A percentile compares a stretch with the other conserved stretches of the same genome.
Evolutionary conservation across 2,113 vertebrate genomes (phyloP).

Genomic region (Delphinapterus leucas): DNA sequence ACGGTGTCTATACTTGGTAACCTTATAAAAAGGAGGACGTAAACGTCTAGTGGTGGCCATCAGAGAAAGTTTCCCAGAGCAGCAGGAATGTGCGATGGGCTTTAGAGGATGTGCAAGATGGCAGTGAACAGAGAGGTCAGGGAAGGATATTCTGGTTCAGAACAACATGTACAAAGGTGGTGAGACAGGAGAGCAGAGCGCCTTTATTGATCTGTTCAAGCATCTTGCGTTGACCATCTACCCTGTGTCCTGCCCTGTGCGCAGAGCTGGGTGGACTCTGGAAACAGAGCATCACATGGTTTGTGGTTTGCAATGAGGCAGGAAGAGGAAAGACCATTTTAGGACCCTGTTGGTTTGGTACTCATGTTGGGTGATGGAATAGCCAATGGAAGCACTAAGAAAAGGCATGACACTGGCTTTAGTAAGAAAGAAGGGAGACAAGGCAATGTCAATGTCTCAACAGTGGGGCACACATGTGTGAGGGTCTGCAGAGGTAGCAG

Average conservation of each 20-base stretch:
- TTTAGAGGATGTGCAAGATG: neutral
- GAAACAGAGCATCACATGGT: neutral
- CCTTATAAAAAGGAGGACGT: neutral
- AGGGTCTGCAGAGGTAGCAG: neutral
- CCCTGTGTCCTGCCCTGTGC: neutral
- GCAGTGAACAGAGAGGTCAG: neutral
- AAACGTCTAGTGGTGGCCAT: neutral
- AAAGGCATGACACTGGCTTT: accelerated
- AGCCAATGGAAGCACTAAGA: neutral
- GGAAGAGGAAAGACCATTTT: neutral
- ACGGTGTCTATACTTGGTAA: accelerated
- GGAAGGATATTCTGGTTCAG: neutral
- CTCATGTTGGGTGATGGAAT: accelerated
- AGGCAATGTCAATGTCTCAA: neutral
- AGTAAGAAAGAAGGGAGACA: neutral
- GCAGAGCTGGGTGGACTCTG: neutral
- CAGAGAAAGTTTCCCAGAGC: neutral
- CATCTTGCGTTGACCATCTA: neutral
- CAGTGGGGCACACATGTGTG: accelerated
- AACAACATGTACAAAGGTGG: neutral
- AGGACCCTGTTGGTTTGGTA: too few species aligned
- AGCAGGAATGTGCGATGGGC: neutral
- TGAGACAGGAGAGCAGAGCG: neutral
- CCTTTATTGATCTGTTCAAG: neutral
- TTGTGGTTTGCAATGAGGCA: neutral